Evolutionary conservation across 2,113 vertebrate genomes (phyloP), one percentile per base, ranked within the genome.

Genomic region (Morone saxatilis): DNA sequence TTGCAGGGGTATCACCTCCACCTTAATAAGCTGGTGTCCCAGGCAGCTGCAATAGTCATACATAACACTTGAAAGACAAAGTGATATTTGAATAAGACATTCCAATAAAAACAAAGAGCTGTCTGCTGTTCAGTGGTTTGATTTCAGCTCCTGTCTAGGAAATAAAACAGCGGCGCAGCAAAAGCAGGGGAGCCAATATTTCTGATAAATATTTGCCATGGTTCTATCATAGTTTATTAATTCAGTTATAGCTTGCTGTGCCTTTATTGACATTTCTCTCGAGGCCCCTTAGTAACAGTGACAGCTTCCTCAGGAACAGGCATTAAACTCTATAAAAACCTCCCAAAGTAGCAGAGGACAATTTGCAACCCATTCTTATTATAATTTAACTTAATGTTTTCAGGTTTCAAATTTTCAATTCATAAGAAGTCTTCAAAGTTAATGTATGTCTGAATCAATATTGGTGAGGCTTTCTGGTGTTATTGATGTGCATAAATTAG

Each of bases 141-240:
- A 83, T 86, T 81, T 81, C 20, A 78, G 51, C 22, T 3, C 1
- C 69, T 56, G 62, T 50, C 51, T 54, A 13, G 13, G 10, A 19
- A 70, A 68, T 50, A 17, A 83, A 77, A 73, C 47, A 77, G 47
- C 11, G 10, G 68, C 25, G 2, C 20, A 41, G 36, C 31, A 38
- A 54, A 69, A 73, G 79, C 45, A 51, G 19, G 7, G 48, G 41
- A 73, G 76, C 50, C 66, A 76, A 82, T 78, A 68, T 76, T 61
- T 72, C 70, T 9, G 63, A 75, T 79, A 86, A 83, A 85, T 86
- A 81, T 89, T 87, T 86, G 74, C 80, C 69, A 13, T 19, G 47
- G 60, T 68, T 91, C 63, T 65, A 59, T 83, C 72, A 38, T 4
- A 57, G 60, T 84, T 91, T 78, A 89, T 92, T 85, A 76, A 86